Conservation (phyloP, 2,797 vertebrate species). For the Cyclura pinguis region DNA sequence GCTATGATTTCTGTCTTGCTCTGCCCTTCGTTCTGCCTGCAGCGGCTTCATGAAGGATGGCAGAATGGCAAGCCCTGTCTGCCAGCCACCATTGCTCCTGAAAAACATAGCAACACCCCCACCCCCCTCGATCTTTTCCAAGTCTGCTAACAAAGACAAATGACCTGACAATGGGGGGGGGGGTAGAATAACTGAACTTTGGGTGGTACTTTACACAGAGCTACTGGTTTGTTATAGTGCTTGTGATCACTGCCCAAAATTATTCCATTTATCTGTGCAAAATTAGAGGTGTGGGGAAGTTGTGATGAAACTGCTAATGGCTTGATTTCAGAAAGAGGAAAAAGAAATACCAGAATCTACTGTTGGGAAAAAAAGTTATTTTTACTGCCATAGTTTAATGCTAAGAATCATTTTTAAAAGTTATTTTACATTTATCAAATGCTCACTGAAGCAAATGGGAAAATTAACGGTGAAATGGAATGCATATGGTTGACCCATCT, state of each 20-base stretch:
- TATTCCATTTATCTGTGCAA: not conserved
- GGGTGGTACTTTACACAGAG: not conserved
- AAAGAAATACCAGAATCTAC: not conserved
- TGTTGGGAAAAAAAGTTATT: not conserved
- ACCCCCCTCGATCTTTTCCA: not conserved
- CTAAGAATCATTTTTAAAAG: not conserved
- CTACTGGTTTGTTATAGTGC: not conserved
- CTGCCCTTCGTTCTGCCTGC: not conserved
- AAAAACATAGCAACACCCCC: conserved; percentile 30
- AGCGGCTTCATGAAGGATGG: conserved; percentile 34
- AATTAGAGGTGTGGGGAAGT: not conserved
- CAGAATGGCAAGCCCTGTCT: conserved; percentile 26
- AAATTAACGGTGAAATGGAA: not conserved
- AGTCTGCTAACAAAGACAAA: conserved; percentile 42
- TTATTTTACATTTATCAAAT: not conserved
- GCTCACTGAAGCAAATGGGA: too few relatives aligned
- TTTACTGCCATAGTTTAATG: not conserved
- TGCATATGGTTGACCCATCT: not conserved
- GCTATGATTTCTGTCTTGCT: not conserved
- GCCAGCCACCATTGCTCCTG: conserved; percentile 43
- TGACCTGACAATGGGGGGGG: conserved; percentile 23
- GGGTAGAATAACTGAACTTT: conserved; percentile 50
- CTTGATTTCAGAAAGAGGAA: not conserved
- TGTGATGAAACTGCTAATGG: not conserved
- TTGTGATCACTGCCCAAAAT: conserved; percentile 17